Evolutionary conservation across 2,113 vertebrate species (phyloP).

Genomic region (Elachura formosa): DNA sequence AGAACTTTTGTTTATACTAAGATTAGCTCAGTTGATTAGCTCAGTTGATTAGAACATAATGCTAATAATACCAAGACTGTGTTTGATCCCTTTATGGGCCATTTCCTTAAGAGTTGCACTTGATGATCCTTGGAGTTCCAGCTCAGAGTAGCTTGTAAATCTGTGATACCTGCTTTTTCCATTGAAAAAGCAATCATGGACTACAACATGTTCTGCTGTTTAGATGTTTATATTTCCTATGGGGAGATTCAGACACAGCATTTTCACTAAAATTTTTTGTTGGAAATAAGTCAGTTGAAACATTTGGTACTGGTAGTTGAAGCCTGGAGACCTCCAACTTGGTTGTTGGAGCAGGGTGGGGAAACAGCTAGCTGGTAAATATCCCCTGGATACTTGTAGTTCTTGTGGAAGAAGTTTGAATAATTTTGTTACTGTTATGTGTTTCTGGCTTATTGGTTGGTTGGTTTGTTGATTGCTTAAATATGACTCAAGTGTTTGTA

Average conservation of each 20-base stretch:
- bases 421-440: neutral
- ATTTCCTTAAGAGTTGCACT: neutral
- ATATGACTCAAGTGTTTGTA: neutral
- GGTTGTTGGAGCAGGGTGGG: neutral
- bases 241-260: neutral
- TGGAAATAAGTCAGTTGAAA: neutral
- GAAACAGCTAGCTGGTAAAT: neutral
- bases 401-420: neutral
- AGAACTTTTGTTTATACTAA: neutral
- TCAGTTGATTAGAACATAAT: neutral
- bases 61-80: neutral
- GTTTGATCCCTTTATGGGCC: neutral
- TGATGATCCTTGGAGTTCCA: neutral
- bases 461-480: neutral
- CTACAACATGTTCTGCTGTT: neutral
- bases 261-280: neutral
- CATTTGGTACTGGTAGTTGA: neutral
- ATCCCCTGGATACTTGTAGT: neutral
- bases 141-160: neutral
- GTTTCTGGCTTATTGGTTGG: neutral
- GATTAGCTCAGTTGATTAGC: neutral
- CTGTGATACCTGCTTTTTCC: neutral
- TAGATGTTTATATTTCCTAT: neutral
- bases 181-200: neutral
- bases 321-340: neutral